Evolutionary conservation across 2,797 vertebrate genomes (phyloP).

Genomic region (Gobionotothen gibberifrons): DNA sequence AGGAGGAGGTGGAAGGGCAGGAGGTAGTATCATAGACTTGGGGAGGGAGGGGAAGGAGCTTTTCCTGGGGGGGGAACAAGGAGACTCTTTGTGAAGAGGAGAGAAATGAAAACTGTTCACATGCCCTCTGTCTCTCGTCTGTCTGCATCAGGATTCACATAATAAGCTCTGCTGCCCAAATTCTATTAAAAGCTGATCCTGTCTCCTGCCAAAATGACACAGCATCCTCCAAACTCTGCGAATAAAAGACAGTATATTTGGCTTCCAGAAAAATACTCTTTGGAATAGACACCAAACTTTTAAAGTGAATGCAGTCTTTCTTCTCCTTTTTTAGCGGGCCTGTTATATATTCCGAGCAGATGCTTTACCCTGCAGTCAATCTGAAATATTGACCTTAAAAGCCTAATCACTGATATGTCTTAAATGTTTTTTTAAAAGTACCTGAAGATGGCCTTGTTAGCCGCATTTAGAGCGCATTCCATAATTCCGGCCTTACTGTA

Average conservation of each 20-base stretch:
- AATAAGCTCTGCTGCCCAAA: conserved; percentile 37
- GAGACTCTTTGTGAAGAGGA: conserved; percentile 68
- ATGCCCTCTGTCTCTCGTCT: conserved; percentile 60
- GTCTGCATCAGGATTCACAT: conserved; percentile 51
- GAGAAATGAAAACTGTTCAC: conserved; percentile 63
- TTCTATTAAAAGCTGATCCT: conserved; percentile 19
- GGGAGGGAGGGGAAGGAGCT: conserved; percentile 37
- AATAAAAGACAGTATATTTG: conserved; percentile 14
- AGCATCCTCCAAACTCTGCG: conserved; percentile 5
- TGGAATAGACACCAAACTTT: not conserved
- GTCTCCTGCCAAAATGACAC: conserved; percentile 30
- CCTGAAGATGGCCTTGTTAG: too few species aligned
- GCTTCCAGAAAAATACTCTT: conserved; percentile 5
- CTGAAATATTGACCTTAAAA: not conserved
- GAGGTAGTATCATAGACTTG: conserved; percentile 49
- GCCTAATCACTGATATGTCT: not conserved
- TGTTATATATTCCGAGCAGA: conserved; percentile 3
- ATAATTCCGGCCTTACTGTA: too few species aligned
- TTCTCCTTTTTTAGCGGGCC: not conserved
- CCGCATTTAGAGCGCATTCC: too few species aligned
- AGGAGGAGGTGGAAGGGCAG: conserved; percentile 44
- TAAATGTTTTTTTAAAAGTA: not conserved
- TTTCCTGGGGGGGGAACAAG: conserved; percentile 56
- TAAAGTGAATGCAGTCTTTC: not conserved
- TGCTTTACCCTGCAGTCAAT: not conserved